phyloP scores from a whole-genome alignment of 2,113 vertebrate genomes.

The Hypocryptadius cinnamomeus region DNA sequence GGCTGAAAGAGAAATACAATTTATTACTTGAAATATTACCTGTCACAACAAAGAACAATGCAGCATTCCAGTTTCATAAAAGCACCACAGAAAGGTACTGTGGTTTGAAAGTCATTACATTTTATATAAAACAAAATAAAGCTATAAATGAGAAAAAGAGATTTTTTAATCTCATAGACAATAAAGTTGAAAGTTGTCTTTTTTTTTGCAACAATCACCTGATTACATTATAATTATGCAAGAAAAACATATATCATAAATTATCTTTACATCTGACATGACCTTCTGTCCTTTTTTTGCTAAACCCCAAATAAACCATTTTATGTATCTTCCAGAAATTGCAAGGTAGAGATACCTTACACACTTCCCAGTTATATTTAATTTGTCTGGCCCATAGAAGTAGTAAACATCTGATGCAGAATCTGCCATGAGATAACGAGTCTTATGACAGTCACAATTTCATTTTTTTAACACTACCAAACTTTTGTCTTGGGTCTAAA shows the following conservation, averaged over 20 bases:
- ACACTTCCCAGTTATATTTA: neutral
- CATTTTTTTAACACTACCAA: neutral
- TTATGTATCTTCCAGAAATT: neutral
- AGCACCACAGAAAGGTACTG: neutral
- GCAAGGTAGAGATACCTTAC: neutral
- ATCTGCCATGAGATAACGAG: neutral
- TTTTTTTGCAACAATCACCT: neutral
- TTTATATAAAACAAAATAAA: neutral
- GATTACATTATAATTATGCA: neutral
- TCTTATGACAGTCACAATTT: neutral
- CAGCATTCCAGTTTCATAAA: neutral
- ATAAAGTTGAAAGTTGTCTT: neutral
- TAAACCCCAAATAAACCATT: neutral
- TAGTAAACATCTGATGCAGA: neutral
- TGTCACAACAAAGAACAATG: neutral
- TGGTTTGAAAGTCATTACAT: neutral
- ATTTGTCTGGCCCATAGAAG: neutral
- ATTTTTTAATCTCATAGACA: neutral
- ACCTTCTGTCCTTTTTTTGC: neutral
- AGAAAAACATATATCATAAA: neutral
- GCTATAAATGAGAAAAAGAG: neutral
- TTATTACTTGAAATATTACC: neutral
- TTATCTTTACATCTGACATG: neutral
- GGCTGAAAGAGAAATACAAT: neutral
- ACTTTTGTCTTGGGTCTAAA: neutral